Evolutionary conservation across 2,113 vertebrate species (phyloP).

Genomic region (Thryonomys swinderianus): DNA sequence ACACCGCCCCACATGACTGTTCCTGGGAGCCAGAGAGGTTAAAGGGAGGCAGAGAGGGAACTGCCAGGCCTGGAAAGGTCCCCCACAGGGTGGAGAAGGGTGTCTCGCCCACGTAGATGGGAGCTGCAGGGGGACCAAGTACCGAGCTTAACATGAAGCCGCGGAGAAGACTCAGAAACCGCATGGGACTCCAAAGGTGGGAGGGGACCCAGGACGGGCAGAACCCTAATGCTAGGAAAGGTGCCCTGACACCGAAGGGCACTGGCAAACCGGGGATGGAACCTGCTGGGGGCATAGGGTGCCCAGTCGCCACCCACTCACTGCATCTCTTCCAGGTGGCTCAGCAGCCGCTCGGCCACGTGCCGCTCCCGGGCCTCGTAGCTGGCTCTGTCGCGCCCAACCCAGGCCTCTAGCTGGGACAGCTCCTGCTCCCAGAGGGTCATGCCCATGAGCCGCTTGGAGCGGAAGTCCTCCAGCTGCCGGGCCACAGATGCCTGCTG

Average conservation of each 20-base stretch:
- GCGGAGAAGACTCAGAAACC: neutral
- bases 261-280: neutral
- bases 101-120: neutral
- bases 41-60: neutral
- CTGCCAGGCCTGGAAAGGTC: neutral
- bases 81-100: neutral
- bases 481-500: slow-evolving; percentile 84
- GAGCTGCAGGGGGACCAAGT: neutral
- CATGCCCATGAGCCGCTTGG: slow-evolving; percentile 96
- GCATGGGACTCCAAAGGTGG: neutral
- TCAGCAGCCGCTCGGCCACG: slow-evolving; percentile 90
- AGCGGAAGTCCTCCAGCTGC: slow-evolving; percentile 94
- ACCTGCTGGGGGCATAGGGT: neutral
- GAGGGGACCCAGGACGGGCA: neutral
- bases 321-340: slow-evolving; percentile 91
- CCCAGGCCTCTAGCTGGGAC: slow-evolving; percentile 89
- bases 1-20: neutral
- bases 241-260: neutral
- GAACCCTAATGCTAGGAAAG: neutral
- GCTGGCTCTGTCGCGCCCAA: slow-evolving; percentile 88
- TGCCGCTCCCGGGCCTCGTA: slow-evolving; percentile 92
- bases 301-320: slow-evolving; percentile 82
- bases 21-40: slow-evolving; percentile 42
- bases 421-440: slow-evolving; percentile 90
- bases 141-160: neutral